Evolutionary conservation across 1,140 invertebrate species (phyloP), one percentile per base, ranked within the genome.

Genomic region (Drosophila suzukii): DNA sequence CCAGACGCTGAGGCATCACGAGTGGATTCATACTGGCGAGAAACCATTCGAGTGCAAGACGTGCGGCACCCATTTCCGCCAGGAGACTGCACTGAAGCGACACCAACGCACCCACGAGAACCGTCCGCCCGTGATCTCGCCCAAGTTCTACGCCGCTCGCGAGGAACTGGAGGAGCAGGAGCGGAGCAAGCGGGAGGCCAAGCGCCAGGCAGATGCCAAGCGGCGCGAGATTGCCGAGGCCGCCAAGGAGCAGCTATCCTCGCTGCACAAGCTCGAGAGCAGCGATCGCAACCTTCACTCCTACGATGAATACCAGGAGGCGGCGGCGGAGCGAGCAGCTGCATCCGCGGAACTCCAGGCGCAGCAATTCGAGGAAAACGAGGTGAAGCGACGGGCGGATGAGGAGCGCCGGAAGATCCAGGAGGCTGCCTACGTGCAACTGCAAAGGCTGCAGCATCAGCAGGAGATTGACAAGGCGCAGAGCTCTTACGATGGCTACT

Each of bases 11-110:
- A 79, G 91, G 10, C 91, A 92, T 47, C 91, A 92, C 55, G 90
- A 92, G 46, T 92, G 91, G 91, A 92, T 90, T 0, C 91, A 92
- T 7, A 92, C 91, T 36, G 95, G 95, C 8, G 91, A 92, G 50
- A 92, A 91, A 30, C 91, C 91, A 0, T 91, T 91, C 24, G 91
- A 91, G 56, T 92, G 91, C 46, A 79, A 78, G 41, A 84, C 75
- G 10, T 92, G 91, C 47, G 90, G 88, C 10, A 92, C 89, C 3
- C 83, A 88, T 55, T 92, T 92, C 39, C 88, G 91, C 6, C 91
- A 92, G 59, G 78, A 90, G 46, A 91, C 90, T 34, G 91, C 91
- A 3, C 39, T 92, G 0, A 92, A 92, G 38, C 91, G 89, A 0
- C 91, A 92, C 50, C 90, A 91, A 58, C 80, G 91, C 5, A 88